Conservation (phyloP, 2,888 invertebrate species). For the Xestia rhomboidea region DNA sequence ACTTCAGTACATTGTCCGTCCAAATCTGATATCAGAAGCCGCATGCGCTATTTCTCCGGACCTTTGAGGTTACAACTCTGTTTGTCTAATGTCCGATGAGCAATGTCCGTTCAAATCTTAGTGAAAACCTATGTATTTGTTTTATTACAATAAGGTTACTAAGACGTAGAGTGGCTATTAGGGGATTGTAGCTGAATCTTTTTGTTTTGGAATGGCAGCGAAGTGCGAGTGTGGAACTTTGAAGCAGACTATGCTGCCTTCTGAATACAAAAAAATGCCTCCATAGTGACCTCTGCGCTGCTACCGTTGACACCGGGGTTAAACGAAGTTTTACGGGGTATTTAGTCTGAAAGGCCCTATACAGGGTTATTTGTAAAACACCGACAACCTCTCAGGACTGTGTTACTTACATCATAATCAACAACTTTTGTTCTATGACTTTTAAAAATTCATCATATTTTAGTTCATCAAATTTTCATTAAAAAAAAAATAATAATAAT, state of each 20-base stretch:
- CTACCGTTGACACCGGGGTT: neutral
- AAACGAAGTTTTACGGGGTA: neutral
- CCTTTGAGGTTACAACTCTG: neutral
- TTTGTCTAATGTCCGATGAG: neutral
- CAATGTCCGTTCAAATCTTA: neutral
- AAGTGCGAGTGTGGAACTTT: neutral
- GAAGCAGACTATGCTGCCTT: neutral
- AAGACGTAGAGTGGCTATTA: fast-evolving
- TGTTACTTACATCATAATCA: too few relatives aligned
- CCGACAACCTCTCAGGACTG: too few relatives aligned
- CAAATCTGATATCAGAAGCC: neutral
- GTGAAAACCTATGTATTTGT: neutral
- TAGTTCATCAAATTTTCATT: too few relatives aligned
- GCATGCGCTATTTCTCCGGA: neutral
- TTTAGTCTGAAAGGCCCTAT: too few relatives aligned
- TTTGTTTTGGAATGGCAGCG: neutral
- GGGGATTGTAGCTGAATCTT: neutral
- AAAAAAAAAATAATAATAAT: too few relatives aligned
- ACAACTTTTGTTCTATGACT: too few relatives aligned
- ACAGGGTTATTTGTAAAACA: too few relatives aligned
- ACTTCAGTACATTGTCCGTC: neutral
- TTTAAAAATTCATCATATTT: too few relatives aligned
- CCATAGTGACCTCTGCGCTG: neutral
- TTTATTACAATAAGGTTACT: neutral
- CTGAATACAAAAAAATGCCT: neutral